Evolutionary conservation across 2,888 invertebrate species (phyloP).

Genomic region (Cheilosia vulpina): DNA sequence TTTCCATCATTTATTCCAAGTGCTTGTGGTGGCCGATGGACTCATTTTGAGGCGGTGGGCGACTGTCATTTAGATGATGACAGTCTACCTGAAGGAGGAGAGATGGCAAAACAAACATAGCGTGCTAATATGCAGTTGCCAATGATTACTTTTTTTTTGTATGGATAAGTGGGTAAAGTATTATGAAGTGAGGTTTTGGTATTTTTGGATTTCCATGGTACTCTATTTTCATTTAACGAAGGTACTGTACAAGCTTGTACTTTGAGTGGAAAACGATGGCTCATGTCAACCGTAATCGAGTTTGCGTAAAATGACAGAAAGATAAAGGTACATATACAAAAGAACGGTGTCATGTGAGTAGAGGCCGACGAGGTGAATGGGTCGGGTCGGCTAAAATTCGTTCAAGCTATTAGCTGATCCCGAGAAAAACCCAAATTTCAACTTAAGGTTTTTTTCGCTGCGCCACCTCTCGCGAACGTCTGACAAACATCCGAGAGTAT

Average conservation of each 20-base stretch:
- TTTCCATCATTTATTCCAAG: constrained; percentile 71
- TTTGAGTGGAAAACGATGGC: constrained; percentile 30
- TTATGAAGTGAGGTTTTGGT: constrained; percentile 1
- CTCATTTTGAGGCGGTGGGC: background rate
- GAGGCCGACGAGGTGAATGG: background rate
- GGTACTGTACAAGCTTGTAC: constrained; percentile 10
- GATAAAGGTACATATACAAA: constrained; percentile 29
- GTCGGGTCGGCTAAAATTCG: background rate
- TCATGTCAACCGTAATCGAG: constrained; percentile 20
- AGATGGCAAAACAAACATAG: constrained; percentile 43
- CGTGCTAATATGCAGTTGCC: constrained; percentile 38
- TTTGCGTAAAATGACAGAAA: constrained; percentile 5
- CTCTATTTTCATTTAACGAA: constrained; percentile 14
- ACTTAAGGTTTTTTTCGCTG: no score
- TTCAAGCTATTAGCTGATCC: background rate
- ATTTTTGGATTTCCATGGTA: constrained; percentile 14
- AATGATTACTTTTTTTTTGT: background rate
- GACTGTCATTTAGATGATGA: constrained; percentile 60
- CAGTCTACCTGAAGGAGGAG: constrained; percentile 37
- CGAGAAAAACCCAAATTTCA: no score
- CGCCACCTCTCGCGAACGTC: no score
- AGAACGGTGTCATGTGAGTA: constrained; percentile 31
- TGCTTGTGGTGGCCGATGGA: constrained; percentile 46
- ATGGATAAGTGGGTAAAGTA: background rate
- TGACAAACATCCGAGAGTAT: no score